Evolutionary conservation across 2,113 vertebrate species (phyloP), one percentile per base, ranked within the genome.

Genomic region (Solea solea): DNA sequence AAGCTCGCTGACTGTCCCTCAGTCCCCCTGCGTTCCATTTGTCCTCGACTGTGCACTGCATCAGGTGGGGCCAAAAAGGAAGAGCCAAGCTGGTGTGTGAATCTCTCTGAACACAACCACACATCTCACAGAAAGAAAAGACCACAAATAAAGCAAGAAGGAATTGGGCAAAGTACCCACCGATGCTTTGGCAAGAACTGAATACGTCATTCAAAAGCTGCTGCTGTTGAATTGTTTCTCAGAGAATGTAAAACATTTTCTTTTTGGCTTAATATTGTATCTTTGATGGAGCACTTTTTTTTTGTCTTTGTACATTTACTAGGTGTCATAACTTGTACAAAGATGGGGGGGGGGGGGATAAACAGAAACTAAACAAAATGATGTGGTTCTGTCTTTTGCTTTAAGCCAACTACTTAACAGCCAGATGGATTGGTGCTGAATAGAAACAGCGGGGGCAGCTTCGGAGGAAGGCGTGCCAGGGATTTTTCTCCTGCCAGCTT

Each of bases 401-500:
- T 72, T 52, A 82, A 90, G 89, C 91, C 83, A 86, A 80, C 82
- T 83, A 69, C 80, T 88, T 84, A 83, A 86, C 73, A 78, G 88
- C 88, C 89, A 81, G 86, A 90, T 87, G 86, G 85, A 81, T 88
- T 63, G 66, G 83, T 82, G 72, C 52, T 87, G 90, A 91, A 89
- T 87, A 87, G 88, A 89, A 88, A 75, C 91, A 89, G 86, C 72
- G 72, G 90, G 88, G 89, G 89, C 87, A 85, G 76, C 78, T 76
- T 86, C 84, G 87, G 84, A 81, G 44, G 48, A 74, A 81, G 76
- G 76, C 66, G 66, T 52, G 85, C 89, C 88, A 86, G 82, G 72
- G 78, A 76, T 83, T 84, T 86, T 83, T 87, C 55, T 77, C 76
- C 88, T 92, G 92, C 92, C 92, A 93, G 89, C 88, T 78, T 69